These are phyloP conservation scores for Engraulis encrasicolus DNA, from an alignment of 2,113 vertebrate genomes.

Conservation along the genomic window DNA sequence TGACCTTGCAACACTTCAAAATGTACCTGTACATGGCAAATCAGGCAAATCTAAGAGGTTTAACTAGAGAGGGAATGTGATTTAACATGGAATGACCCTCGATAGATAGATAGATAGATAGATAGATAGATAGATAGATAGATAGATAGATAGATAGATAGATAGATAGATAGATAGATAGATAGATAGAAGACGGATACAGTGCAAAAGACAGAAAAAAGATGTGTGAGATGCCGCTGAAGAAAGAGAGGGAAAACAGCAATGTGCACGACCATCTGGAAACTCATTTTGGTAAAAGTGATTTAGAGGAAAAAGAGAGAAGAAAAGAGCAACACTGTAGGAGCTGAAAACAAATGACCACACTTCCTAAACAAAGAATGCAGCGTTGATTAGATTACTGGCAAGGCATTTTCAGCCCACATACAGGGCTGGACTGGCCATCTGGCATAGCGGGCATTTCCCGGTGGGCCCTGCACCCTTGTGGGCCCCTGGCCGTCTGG, in stretches of 20 bases:
- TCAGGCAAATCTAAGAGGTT: too few relatives aligned
- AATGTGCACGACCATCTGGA: neutral
- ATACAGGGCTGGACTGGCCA: too few relatives aligned
- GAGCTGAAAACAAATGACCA: neutral
- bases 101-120: constrained; percentile 30
- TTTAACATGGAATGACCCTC: constrained; percentile 57
- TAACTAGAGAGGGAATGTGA: too few relatives aligned
- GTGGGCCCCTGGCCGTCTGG: too few relatives aligned
- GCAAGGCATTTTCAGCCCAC: too few relatives aligned
- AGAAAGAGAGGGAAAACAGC: neutral
- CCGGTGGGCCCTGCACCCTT: too few relatives aligned
- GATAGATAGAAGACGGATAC: too few relatives aligned
- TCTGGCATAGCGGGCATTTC: too few relatives aligned
- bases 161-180: neutral
- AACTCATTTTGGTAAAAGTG: too few relatives aligned
- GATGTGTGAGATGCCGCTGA: too few relatives aligned
- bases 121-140: constrained; percentile 41
- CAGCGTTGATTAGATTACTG: neutral
- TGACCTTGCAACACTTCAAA: too few relatives aligned
- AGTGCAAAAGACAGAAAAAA: neutral
- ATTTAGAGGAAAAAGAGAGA: neutral
- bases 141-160: neutral
- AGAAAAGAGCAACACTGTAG: neutral
- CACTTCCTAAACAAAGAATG: neutral
- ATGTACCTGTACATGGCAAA: too few relatives aligned